Evolutionary conservation across 2,888 invertebrate genomes (phyloP), one percentile per base, ranked within the genome.

Genomic region (Thera obeliscata): DNA sequence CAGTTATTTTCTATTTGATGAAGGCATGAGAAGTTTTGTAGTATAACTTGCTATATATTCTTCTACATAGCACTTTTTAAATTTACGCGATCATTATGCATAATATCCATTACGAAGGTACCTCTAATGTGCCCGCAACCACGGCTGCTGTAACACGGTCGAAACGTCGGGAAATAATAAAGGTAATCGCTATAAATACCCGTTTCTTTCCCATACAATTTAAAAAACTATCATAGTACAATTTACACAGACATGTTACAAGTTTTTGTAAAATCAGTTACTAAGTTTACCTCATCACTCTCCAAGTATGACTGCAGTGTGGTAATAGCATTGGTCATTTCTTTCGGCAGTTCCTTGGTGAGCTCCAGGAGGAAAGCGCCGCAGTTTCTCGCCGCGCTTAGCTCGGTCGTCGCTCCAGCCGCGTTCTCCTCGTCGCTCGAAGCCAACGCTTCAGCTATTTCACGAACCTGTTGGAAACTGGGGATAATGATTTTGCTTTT

Each of bases 371-470:
- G 86, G 80, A 96, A 96, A 0, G 89, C 86, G 0, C 95, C 94
- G 72, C 91, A 94, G 79, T 90, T 91, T 60, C 87, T 87, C 5
- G 89, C 93, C 7, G 90, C 92, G 1, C 85, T 85, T 63, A 89
- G 88, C 67, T 91, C 92, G 0, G 93, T 85, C 46, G 81, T 85
- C 2, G 76, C 83, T 49, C 89, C 93, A 8, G 74, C 72, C 38
- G 87, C 90, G 52, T 87, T 88, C 57, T 95, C 94, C 56, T 93
- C 93, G 7, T 91, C 92, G 2, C 93, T 80, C 5, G 86, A 88
- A 64, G 84, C 94, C 77, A 97, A 95, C 67, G 96, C 95, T 83
- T 96, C 95, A 0, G 95, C 96, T 71, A 97, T 95, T 89, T 97
- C 96, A 61, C 95, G 92, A 6, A 97, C 93, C 93, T 68, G 38